phyloP scores from a whole-genome alignment of 2,797 vertebrate species.

The Kryptolebias ocellatus region DNA sequence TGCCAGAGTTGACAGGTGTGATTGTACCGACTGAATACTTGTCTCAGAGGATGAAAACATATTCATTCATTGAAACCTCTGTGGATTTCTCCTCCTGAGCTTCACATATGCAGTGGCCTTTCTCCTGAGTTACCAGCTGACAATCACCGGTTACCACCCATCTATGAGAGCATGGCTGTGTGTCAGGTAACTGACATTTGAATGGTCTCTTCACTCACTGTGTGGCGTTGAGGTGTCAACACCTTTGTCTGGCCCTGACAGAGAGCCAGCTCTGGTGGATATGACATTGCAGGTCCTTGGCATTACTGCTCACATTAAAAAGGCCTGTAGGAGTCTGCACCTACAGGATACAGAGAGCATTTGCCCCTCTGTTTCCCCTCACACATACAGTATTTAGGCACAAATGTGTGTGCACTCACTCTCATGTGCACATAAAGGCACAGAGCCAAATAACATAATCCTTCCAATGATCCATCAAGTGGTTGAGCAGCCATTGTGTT shows the following conservation, averaged over 20 bases:
- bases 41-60: constrained; percentile 53
- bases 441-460: constrained; percentile 61
- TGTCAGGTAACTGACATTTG: constrained; percentile 76
- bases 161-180: constrained; percentile 69
- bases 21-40: constrained; percentile 65
- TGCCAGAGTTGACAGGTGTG: constrained; percentile 67
- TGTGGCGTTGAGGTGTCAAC: constrained; percentile 77
- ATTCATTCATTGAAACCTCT: constrained; percentile 62
- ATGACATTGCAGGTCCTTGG: constrained; percentile 79
- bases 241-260: constrained; percentile 83
- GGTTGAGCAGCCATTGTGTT: constrained; percentile 73
- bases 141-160: constrained; percentile 76
- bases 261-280: constrained; percentile 82
- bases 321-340: constrained; percentile 54
- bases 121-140: constrained; percentile 74
- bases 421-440: constrained; percentile 52
- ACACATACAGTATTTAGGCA: constrained; percentile 4
- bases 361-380: constrained; percentile 19
- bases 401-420: neutral
- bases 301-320: constrained; percentile 75
- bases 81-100: constrained; percentile 45
- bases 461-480: constrained; percentile 72
- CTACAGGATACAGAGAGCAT: constrained; percentile 55
- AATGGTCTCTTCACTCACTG: constrained; percentile 75
- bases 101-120: constrained; percentile 81